phyloP scores from a whole-genome alignment of 2,888 invertebrate genomes.

The Tenthredo distinguenda region DNA sequence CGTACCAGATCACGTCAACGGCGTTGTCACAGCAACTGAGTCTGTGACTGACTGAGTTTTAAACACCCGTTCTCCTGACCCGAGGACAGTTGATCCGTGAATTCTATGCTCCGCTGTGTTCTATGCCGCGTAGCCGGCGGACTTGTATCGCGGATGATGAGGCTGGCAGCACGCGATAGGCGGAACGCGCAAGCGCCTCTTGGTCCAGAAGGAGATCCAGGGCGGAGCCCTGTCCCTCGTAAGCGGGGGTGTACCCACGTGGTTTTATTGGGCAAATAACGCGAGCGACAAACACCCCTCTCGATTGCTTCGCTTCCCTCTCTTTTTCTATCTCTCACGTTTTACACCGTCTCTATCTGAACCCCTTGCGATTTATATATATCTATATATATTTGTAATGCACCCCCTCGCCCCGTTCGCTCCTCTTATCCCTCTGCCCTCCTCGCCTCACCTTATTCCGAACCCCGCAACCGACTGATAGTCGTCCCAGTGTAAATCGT shows the following conservation, averaged over 20 bases:
- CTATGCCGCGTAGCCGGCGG: constrained; percentile 40
- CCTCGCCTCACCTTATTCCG: background rate
- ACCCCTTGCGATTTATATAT: constrained; percentile 10
- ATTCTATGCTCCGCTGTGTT: constrained; percentile 34
- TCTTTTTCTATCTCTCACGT: constrained; percentile 7
- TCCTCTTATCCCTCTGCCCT: background rate
- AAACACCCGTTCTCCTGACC: constrained; percentile 40
- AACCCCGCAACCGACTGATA: constrained; percentile 50
- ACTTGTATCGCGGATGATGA: constrained; percentile 34
- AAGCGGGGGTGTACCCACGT: constrained; percentile 70
- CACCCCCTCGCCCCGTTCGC: constrained; percentile 1
- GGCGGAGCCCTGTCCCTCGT: constrained; percentile 51
- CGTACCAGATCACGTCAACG: background rate
- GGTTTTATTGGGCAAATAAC: constrained; percentile 77
- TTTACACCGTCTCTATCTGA: constrained; percentile 25
- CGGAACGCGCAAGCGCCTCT: constrained; percentile 57
- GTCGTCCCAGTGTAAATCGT: constrained; percentile 73
- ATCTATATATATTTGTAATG: background rate
- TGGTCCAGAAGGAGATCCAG: constrained; percentile 35
- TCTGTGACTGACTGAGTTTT: constrained; percentile 51
- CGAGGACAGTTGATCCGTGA: constrained; percentile 51
- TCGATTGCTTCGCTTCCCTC: constrained; percentile 26
- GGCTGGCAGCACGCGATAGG: constrained; percentile 57
- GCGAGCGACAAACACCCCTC: constrained; percentile 74
- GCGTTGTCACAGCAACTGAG: constrained; percentile 46